Conservation (phyloP, 2,113 vertebrate genomes). For the Psilopogon haemacephalus region DNA sequence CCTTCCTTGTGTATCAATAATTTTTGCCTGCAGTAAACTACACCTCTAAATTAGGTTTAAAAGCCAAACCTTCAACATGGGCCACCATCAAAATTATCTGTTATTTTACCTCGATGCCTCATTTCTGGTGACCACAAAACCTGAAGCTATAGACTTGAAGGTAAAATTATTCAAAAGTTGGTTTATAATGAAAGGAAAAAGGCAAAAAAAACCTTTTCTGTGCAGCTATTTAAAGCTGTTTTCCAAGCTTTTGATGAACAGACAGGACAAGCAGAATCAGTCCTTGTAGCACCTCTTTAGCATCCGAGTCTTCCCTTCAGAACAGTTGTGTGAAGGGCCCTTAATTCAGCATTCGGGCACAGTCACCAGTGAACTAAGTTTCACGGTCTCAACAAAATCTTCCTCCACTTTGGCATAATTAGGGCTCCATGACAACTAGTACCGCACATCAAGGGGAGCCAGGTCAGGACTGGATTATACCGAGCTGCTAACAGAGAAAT, state of each 20-base stretch:
- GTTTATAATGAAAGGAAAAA: not conserved
- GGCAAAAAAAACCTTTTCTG: not conserved
- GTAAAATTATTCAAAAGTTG: not conserved
- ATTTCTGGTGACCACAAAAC: not conserved
- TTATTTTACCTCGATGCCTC: not conserved
- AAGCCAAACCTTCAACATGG: not conserved
- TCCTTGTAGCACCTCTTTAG: not conserved
- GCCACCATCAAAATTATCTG: constrained; percentile 4
- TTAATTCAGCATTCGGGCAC: not conserved
- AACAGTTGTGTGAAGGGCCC: not conserved
- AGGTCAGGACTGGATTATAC: constrained; percentile 5
- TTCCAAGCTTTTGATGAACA: not conserved
- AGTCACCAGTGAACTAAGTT: constrained; percentile 26
- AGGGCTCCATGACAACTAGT: not conserved
- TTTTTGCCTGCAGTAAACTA: constrained; percentile 32
- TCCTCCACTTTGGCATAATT: not conserved
- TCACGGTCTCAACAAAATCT: constrained; percentile 23
- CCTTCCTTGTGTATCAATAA: constrained; percentile 50
- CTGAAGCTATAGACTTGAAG: not conserved
- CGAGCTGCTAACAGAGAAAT: not conserved
- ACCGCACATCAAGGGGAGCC: not conserved
- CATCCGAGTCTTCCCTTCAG: not conserved
- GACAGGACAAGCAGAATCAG: not conserved
- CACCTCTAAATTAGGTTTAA: constrained; percentile 32
- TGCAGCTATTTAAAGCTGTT: not conserved